Base-by-base conservation (phyloP, 1,140 invertebrate species). In the Pollicipes pollicipes region DNA sequence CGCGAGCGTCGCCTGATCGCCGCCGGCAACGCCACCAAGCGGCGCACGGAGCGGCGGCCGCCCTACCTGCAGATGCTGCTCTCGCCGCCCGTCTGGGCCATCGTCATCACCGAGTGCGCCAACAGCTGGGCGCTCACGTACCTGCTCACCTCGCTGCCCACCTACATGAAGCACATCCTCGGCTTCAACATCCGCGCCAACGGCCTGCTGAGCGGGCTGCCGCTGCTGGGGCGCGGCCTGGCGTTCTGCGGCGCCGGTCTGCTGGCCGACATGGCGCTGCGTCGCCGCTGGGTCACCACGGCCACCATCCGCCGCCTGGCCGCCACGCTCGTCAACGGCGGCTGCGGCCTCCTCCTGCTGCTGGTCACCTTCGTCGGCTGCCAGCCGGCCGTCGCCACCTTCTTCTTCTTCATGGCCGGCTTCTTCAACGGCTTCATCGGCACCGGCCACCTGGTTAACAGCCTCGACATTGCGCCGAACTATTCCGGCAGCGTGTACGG, bases 1-100 rank as follows among this genome's bases (percentile, higher is more conserved):
- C 68, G 68, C n/a, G 74, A 71, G 45, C 70, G n/a, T 3, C n/a
- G n/a, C 1, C 27, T 66, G 28, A 66, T 66, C 64, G 45, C 45
- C 45, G 13, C 45, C 24, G 45, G 45, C 45, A 58, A 58, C 45
- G 45, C 45, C 45, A 58, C 45, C 45, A 58, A 58, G 45, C 8
- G 45, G 2, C 6, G 45, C 6, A 58, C 45, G 21, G 45, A 58
- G 45, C 45, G 45, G 13, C 45, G 45, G 2, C 45, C 45, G 3
- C 45, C 45, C 13, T 58, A 58, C 45, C 45, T 58, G 45, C 6
- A 58, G 17, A 66, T 66, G 64, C n/a, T 66, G 3, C 64, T 3
- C 17, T 66, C 64, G 64, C 27, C 64, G 8, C 17, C 64, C 24
- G 64, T 66, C n/a, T 66, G 64, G 64, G 28, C 64, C 10, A 66